These are phyloP conservation scores for Morone chrysops DNA, from an alignment of 2,113 vertebrate species.

Conservation along the genomic window DNA sequence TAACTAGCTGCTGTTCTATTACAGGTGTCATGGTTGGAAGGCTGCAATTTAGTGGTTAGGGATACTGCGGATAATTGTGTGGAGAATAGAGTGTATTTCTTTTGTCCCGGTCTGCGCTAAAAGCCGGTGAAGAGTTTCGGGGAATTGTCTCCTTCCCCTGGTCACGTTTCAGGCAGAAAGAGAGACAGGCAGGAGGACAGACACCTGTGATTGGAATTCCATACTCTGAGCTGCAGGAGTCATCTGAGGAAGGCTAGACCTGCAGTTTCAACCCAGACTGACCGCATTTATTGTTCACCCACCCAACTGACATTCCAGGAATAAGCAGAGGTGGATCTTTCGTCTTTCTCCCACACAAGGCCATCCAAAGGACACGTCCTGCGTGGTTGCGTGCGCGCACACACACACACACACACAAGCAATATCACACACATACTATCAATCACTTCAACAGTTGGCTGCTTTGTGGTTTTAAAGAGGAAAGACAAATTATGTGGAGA, in stretches of 20 bases:
- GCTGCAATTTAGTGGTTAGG: constrained; percentile 53
- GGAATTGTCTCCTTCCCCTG: background rate
- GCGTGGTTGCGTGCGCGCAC: constrained; percentile 19
- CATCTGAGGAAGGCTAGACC: constrained; percentile 54
- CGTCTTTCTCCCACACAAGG: constrained; percentile 66
- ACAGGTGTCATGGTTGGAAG: constrained; percentile 41
- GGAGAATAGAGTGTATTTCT: constrained; percentile 40
- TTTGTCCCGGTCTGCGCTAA: constrained; percentile 29
- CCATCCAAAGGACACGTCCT: constrained; percentile 54
- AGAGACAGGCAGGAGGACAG: constrained; percentile 2
- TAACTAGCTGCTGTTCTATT: constrained; percentile 43
- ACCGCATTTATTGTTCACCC: constrained; percentile 72
- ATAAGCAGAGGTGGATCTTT: constrained; percentile 71
- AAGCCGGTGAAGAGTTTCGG: constrained; percentile 29
- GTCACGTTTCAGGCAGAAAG: background rate
- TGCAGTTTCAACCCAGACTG: constrained; percentile 53
- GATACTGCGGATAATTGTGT: constrained; percentile 44
- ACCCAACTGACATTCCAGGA: constrained; percentile 75
- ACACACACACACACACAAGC: constrained; percentile 9
- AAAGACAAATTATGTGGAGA: constrained; percentile 1
- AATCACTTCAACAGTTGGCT: constrained; percentile 42
- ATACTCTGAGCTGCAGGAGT: constrained; percentile 46
- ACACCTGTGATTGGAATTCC: constrained; percentile 59
- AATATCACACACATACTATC: constrained; percentile 8
- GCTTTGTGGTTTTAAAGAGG: constrained; percentile 40